Conservation (phyloP, 2,113 vertebrate genomes). For the Murina feae region DNA sequence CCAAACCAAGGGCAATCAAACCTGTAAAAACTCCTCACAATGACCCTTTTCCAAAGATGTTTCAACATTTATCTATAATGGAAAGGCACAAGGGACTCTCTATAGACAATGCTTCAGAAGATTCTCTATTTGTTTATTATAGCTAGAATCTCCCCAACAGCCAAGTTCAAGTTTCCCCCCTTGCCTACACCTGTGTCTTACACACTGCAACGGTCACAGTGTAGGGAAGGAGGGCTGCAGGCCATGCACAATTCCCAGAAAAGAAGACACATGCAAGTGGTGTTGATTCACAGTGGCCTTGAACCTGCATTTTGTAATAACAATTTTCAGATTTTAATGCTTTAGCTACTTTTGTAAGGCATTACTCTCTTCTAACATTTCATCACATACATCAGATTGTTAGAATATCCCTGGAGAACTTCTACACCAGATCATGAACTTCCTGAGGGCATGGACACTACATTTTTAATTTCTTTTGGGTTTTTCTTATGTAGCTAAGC, state of each 20-base stretch:
- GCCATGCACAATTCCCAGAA: neutral
- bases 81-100: neutral
- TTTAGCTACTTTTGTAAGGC: neutral
- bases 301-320: neutral
- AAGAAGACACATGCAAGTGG: neutral
- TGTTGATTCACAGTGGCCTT: neutral
- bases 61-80: neutral
- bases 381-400: neutral
- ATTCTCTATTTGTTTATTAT: neutral
- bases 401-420: neutral
- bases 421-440: neutral
- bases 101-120: neutral
- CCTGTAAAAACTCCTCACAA: neutral
- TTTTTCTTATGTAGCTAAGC: neutral
- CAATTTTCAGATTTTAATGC: neutral
- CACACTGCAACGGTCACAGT: fast-evolving
- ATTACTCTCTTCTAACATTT: neutral
- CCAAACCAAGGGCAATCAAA: neutral
- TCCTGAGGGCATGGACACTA: neutral
- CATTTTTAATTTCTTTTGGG: neutral
- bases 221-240: neutral
- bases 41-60: neutral
- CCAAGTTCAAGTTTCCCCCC: neutral
- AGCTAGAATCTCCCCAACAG: neutral
- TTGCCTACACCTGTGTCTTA: neutral